Evolutionary conservation across 2,797 vertebrate genomes (phyloP).

Genomic region (Labeo calbasu): DNA sequence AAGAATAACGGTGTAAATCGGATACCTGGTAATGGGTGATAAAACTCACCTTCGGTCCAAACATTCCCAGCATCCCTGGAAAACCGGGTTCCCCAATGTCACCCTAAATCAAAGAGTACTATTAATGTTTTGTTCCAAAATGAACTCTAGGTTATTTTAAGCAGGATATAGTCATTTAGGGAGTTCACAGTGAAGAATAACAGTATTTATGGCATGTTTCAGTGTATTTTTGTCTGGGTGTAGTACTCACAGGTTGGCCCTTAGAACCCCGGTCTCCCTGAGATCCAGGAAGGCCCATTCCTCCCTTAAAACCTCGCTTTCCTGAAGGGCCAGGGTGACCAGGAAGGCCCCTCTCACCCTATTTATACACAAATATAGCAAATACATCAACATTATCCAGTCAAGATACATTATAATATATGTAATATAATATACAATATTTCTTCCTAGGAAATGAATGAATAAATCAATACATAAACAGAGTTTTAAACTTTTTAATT

Average conservation of each 20-base stretch:
- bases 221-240: background rate
- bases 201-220: background rate
- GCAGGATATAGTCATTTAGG: background rate
- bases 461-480: background rate
- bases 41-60: constrained; percentile 90
- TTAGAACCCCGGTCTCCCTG: constrained; percentile 87
- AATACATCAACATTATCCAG: background rate
- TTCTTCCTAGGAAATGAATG: background rate
- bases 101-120: constrained; percentile 77
- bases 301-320: constrained; percentile 88
- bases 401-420: background rate
- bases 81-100: constrained; percentile 90
- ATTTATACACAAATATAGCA: background rate
- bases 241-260: constrained; percentile 88
- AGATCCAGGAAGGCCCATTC: constrained; percentile 88
- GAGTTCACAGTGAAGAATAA: background rate
- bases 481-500: too few species aligned
- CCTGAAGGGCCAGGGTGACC: constrained; percentile 87
- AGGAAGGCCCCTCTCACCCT: constrained; percentile 90
- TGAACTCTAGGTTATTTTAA: background rate
- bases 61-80: constrained; percentile 90
- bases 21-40: background rate
- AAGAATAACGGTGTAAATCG: background rate
- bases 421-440: background rate
- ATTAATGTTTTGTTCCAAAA: constrained; percentile 13